Evolutionary conservation across 2,113 vertebrate genomes (phyloP).

Genomic region (Girardinichthys multiradiatus): DNA sequence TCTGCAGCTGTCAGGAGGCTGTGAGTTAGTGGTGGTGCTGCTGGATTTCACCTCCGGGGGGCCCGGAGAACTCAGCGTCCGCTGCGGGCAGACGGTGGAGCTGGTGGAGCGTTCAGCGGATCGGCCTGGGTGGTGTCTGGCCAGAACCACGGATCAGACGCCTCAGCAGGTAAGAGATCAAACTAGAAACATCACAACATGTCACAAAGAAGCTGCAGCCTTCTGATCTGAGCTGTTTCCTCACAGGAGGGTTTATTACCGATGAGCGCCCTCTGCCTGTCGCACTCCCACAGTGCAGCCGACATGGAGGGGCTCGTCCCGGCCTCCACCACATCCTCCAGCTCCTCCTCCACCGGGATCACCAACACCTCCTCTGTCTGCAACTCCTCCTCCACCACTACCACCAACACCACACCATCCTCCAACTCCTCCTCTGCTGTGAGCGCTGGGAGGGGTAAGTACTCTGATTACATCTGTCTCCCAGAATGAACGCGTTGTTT

Average conservation of each 20-base stretch:
- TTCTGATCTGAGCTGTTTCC: not conserved
- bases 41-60: slow-evolving; percentile 88
- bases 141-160: slow-evolving; percentile 89
- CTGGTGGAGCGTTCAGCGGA: slow-evolving; percentile 91
- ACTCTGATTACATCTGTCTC: not conserved
- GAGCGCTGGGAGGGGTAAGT: slow-evolving; percentile 86
- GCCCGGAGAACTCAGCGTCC: slow-evolving; percentile 89
- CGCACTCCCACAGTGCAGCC: slow-evolving; percentile 93
- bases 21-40: slow-evolving; percentile 94
- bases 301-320: slow-evolving; percentile 97
- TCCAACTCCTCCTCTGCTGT: slow-evolving; percentile 57
- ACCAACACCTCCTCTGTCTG: slow-evolving; percentile 69
- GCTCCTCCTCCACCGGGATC: slow-evolving; percentile 45
- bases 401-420: slow-evolving; percentile 31
- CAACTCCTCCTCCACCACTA: slow-evolving; percentile 44
- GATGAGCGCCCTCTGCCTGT: slow-evolving; percentile 92
- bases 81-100: slow-evolving; percentile 96
- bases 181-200: not conserved
- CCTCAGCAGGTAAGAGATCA: slow-evolving; percentile 70
- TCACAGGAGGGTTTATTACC: slow-evolving; percentile 91
- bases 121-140: slow-evolving; percentile 92
- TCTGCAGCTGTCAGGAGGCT: slow-evolving; percentile 92
- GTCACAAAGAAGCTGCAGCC: not conserved
- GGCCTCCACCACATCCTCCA: slow-evolving; percentile 52
- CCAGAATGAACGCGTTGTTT: not conserved